Conservation (phyloP, 2,888 invertebrate species). For the Apodemia hepburni region DNA sequence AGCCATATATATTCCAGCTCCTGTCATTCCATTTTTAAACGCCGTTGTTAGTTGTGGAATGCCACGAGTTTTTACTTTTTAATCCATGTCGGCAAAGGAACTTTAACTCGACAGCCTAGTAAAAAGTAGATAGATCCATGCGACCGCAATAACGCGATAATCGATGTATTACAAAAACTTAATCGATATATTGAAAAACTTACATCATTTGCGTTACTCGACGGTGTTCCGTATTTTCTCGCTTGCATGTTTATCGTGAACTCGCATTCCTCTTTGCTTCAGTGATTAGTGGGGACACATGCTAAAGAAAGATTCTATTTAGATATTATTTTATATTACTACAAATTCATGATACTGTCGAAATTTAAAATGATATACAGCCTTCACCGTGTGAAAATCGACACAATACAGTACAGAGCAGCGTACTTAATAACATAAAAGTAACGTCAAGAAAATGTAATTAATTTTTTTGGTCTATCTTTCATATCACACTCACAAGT, state of each 20-base stretch:
- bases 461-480: no score
- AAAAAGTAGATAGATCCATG: constrained; percentile 29
- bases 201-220: constrained; percentile 17
- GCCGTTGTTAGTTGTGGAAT: constrained; percentile 8
- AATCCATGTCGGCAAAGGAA: constrained; percentile 4
- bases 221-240: constrained; percentile 11
- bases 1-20: constrained; percentile 26
- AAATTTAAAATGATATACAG: no score
- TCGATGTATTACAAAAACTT: constrained; percentile 20
- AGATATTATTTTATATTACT: constrained; percentile 14
- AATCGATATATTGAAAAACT: constrained; percentile 24
- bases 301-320: constrained; percentile 13
- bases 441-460: no score
- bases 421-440: no score
- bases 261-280: constrained; percentile 15
- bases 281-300: constrained; percentile 1
- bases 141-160: constrained; percentile 25
- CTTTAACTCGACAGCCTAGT: constrained; percentile 4
- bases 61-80: constrained; percentile 3
- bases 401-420: no score
- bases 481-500: no score
- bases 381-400: no score
- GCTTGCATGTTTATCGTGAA: constrained; percentile 12
- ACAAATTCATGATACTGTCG: no score
- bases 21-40: constrained; percentile 25